phyloP scores from a whole-genome alignment of 64 coral and sea anemone species.

The Actinia equina region DNA sequence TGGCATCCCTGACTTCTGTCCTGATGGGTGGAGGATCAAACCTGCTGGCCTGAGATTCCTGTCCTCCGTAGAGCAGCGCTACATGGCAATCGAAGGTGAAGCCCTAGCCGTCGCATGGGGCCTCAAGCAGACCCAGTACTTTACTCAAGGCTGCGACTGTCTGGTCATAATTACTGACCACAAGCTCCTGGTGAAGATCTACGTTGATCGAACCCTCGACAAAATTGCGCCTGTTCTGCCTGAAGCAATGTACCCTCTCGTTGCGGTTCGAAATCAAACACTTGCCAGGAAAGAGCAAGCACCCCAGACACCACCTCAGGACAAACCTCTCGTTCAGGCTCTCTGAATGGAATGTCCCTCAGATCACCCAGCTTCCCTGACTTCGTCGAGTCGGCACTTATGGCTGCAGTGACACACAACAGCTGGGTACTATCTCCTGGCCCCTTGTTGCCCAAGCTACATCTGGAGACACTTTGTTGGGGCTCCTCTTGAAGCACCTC shows the following conservation, averaged over 20 bases:
- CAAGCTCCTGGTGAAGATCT: constrained; percentile 4
- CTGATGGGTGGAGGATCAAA: constrained; percentile 6
- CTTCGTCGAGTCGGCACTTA: too few relatives aligned
- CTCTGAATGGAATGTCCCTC: too few relatives aligned
- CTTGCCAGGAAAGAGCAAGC: too few relatives aligned
- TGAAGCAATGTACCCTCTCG: background rate
- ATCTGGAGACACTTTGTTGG: too few relatives aligned
- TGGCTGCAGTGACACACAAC: too few relatives aligned
- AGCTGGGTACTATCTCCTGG: too few relatives aligned
- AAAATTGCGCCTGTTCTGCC: background rate
- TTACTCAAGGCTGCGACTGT: constrained; percentile 7
- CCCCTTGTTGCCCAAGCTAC: too few relatives aligned
- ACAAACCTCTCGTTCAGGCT: too few relatives aligned
- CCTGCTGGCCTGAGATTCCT: constrained; percentile 12
- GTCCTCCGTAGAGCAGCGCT: constrained; percentile 4
- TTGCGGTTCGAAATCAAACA: too few relatives aligned
- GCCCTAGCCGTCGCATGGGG: constrained; percentile 27
- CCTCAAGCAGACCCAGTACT: background rate
- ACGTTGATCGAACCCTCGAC: background rate
- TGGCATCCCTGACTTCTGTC: background rate
- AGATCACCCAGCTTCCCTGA: too few relatives aligned
- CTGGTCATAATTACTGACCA: background rate
- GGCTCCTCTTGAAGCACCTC: too few relatives aligned
- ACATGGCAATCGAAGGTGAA: constrained; percentile 2
- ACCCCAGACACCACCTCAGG: too few relatives aligned